phyloP scores from a whole-genome alignment of 2,797 vertebrate genomes.

The Phrynocephalus forsythii region DNA sequence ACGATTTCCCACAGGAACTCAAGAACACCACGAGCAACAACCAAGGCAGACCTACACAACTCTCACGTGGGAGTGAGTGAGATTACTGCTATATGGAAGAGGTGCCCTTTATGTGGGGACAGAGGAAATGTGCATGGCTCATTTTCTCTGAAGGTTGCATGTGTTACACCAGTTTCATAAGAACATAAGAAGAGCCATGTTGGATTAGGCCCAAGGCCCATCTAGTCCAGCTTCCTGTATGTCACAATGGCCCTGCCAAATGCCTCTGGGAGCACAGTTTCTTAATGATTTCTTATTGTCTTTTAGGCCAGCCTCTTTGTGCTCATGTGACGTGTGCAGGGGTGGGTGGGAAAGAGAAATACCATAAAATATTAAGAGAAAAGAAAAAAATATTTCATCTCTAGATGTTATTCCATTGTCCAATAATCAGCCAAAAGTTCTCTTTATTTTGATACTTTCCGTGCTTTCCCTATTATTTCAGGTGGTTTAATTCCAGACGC shows the following conservation, averaged over 20 bases:
- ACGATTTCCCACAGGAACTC: no score
- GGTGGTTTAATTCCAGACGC: neutral
- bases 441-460: neutral
- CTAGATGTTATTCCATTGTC: constrained; percentile 8
- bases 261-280: no score
- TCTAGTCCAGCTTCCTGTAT: no score
- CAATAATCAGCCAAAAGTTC: neutral
- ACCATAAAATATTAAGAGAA: constrained; percentile 57
- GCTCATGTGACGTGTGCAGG: neutral
- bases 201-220: no score
- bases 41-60: no score
- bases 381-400: constrained; percentile 73
- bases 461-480: neutral
- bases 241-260: no score
- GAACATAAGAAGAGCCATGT: neutral
- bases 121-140: neutral
- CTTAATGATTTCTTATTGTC: neutral
- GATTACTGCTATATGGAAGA: neutral
- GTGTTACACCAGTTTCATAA: neutral
- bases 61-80: no score
- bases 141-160: neutral
- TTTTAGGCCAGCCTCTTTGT: neutral
- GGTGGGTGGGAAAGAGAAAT: constrained; percentile 6
- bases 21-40: no score
- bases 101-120: neutral